A percentile compares a stretch with the other conserved stretches of the same genome.
Evolutionary conservation across 2,797 vertebrate genomes (phyloP).

Genomic region (Cossypha dichroa): DNA sequence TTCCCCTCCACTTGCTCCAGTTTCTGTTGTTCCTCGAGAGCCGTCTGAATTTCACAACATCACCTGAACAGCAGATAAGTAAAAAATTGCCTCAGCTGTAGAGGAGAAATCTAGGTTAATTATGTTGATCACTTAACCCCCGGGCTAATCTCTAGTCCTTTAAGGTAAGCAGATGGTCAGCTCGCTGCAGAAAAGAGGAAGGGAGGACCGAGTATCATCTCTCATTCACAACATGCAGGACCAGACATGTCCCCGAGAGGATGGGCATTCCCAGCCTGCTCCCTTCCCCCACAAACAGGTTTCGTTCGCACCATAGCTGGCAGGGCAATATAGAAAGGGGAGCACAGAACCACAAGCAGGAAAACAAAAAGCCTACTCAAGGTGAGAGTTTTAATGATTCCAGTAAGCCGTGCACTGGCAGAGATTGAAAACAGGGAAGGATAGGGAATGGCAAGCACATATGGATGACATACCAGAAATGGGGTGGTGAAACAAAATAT

Average conservation of each 20-base stretch:
- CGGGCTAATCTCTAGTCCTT: constrained; percentile 54
- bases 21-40: constrained; percentile 46
- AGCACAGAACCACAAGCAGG: not conserved
- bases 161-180: constrained; percentile 68
- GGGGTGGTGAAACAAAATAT: not conserved
- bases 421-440: not conserved
- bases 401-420: not conserved
- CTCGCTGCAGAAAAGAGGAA: constrained; percentile 46
- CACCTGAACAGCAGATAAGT: constrained; percentile 17
- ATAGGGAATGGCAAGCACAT: not conserved
- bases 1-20: not conserved
- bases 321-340: not conserved
- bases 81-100: not conserved
- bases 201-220: not conserved
- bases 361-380: not conserved
- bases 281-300: not conserved
- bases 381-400: not conserved
- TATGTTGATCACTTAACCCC: constrained; percentile 63
- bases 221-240: constrained; percentile 28
- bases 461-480: accelerated
- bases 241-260: not conserved
- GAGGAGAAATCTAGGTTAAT: constrained; percentile 70
- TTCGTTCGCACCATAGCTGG: not conserved
- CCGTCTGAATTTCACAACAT: not conserved
- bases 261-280: not conserved